Evolutionary conservation across 1,140 invertebrate genomes (phyloP), one percentile per base, ranked within the genome.

Genomic region (Drosophila mauritiana): DNA sequence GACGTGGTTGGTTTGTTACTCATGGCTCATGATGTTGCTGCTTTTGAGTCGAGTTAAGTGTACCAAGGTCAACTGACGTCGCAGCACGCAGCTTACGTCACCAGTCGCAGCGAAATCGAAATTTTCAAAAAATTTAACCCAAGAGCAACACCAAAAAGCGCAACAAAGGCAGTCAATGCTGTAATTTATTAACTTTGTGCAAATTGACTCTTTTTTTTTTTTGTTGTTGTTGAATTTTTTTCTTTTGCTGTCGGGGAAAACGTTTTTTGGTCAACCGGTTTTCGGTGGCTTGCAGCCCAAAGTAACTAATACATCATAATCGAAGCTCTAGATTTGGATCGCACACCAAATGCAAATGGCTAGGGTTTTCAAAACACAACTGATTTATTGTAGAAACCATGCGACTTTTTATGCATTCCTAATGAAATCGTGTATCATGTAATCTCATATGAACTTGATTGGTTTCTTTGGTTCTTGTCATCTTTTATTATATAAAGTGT

Each of bases 21-120:
- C 27, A 51, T 49, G 53, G 31, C 13, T 13, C 13, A 13, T 51
- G 68, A 40, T 49, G 48, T 27, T 43, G 57, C 54, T 52, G 80
- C 58, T 80, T 31, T 31, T 0, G 31, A 10, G 31, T 31, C 8
- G 31, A 31, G 75, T 52, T 80, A 83, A 84, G 73, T 84, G 81
- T 84, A 85, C 81, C 81, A 84, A 84, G 81, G 81, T 84, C 81
- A 84, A 57, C 62, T 80, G 80, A 84, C 62, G 79, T 73, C 57
- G 74, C 79, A 79, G 74, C 79, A 79, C 80, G 76, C 80, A 84
- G 57, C 77, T 85, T 85, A 85, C 81, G 81, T 85, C 81, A 85
- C 13, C 62, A 27, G 34, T 39, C 12, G 11, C 11, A 13, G 52
- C 51, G 52, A 65, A 58, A 62, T 81, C 67, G 78, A 82, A 82